phyloP scores from a whole-genome alignment of 2,888 invertebrate genomes.

The Scaptomyza tumidula region DNA sequence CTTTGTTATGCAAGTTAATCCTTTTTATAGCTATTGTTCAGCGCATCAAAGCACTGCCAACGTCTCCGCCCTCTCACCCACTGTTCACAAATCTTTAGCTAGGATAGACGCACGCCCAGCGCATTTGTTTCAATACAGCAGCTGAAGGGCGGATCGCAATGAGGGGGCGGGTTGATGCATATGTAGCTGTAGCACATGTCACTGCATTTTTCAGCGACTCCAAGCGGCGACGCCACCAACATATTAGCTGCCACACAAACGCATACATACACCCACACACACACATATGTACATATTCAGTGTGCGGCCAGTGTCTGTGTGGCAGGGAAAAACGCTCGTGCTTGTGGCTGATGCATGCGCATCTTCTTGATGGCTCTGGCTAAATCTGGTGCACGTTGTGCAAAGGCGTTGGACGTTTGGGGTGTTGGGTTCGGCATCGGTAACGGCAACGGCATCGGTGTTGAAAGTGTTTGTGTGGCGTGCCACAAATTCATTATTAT shows the following conservation, averaged over 20 bases:
- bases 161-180: conserved; percentile 14
- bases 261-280: neutral
- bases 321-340: conserved; percentile 10
- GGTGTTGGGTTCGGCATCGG: neutral
- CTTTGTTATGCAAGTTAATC: conserved; percentile 80
- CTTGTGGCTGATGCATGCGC: conserved; percentile 65
- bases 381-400: conserved; percentile 73
- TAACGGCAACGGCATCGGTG: conserved; percentile 34
- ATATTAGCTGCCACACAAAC: conserved; percentile 74
- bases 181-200: conserved; percentile 73
- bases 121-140: conserved; percentile 69
- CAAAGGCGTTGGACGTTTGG: conserved; percentile 33
- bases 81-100: conserved; percentile 6
- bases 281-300: conserved; percentile 15
- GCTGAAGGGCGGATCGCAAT: conserved; percentile 6
- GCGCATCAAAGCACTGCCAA: conserved; percentile 70
- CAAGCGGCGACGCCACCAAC: conserved; percentile 73
- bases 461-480: conserved; percentile 73
- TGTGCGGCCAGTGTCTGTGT: conserved; percentile 9
- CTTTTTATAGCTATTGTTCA: conserved; percentile 78
- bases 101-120: conserved; percentile 50
- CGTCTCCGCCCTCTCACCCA: conserved; percentile 13
- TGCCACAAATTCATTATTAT: conserved; percentile 80
- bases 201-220: conserved; percentile 78
- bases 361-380: conserved; percentile 70